Evolutionary conservation across 2,113 vertebrate species (phyloP).

Genomic region (Aramus guarauna): DNA sequence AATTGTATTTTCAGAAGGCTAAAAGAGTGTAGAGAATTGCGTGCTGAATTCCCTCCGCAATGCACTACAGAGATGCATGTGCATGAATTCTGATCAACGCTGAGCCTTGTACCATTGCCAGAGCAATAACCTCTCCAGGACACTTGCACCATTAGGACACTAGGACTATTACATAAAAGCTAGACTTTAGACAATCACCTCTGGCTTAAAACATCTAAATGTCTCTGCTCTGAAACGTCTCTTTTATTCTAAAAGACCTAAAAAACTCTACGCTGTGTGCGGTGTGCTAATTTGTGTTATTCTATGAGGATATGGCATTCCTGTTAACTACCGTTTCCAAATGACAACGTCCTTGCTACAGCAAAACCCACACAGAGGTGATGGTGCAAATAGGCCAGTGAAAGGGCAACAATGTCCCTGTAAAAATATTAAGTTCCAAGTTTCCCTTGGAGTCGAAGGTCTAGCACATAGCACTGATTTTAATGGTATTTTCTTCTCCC

Average conservation of each 20-base stretch:
- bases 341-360: background rate
- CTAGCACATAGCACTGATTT: background rate
- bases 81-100: background rate
- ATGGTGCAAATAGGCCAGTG: background rate
- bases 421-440: background rate
- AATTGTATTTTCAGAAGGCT: background rate
- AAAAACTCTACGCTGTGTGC: accelerated
- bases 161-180: background rate
- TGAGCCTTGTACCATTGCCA: background rate
- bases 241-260: background rate
- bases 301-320: accelerated
- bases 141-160: background rate
- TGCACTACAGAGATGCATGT: background rate
- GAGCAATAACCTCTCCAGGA: background rate
- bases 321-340: background rate
- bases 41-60: background rate
- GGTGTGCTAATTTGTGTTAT: background rate
- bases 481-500: background rate
- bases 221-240: background rate
- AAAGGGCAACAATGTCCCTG: background rate
- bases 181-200: background rate
- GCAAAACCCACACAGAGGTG: background rate
- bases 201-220: background rate
- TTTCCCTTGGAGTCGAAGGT: background rate
- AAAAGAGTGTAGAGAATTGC: background rate